phyloP scores from a whole-genome alignment of 2,888 invertebrate species.

The Orchesellides sinensis region DNA sequence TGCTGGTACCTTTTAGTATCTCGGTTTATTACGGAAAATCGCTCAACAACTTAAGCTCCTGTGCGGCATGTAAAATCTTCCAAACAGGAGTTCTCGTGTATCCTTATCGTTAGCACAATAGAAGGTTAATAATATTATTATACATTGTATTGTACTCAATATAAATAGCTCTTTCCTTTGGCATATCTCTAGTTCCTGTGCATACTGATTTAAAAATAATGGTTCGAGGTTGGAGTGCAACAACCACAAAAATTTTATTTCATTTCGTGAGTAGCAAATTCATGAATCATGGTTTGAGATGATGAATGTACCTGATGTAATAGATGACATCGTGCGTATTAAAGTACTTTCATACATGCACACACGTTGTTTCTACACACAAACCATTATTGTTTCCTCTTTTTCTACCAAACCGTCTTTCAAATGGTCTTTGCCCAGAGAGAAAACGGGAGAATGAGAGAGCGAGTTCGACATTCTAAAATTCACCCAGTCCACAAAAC shows the following conservation, averaged over 20 bases:
- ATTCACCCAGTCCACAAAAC: conserved; percentile 37
- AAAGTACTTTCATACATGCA: conserved; percentile 49
- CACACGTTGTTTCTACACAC: neutral
- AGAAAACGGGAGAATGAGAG: neutral
- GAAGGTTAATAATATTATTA: no score
- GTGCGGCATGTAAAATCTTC: no score
- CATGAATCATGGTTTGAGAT: conserved; percentile 46
- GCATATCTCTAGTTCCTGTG: no score
- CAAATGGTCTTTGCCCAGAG: neutral
- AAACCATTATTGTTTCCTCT: conserved; percentile 34
- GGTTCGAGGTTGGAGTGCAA: neutral
- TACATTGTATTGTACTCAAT: no score
- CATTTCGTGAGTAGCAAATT: conserved; percentile 34
- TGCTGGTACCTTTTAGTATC: no score
- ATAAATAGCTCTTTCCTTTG: no score
- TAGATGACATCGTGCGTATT: conserved; percentile 60
- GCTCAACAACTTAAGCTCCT: no score
- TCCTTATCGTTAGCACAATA: no score
- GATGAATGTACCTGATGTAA: conserved; percentile 52
- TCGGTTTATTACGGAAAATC: no score
- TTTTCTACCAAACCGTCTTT: conserved; percentile 7
- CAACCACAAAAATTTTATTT: conserved; percentile 12
- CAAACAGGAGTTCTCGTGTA: no score
- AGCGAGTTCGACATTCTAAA: conserved; percentile 22
- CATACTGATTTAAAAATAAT: neutral